phyloP scores from a whole-genome alignment of 53 echinoderm and acorn worm species.

The Echinometra lucunter region DNA sequence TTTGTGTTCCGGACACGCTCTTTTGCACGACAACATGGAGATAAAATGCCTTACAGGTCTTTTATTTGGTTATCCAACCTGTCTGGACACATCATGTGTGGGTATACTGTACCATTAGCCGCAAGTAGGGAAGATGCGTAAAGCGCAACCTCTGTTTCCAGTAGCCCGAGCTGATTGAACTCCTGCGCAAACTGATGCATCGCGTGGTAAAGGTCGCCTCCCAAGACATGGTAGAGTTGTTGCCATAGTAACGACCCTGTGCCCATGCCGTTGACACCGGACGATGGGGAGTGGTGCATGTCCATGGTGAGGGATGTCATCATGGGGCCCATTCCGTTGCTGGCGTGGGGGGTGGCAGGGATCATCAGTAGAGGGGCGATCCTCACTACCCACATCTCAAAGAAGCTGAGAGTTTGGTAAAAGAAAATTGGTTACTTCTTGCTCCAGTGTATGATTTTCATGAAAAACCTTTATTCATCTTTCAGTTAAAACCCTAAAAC shows the following conservation, averaged over 20 bases:
- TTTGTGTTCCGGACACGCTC: too few relatives aligned
- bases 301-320: slow-evolving; percentile 74
- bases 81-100: too few relatives aligned
- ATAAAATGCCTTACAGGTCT: too few relatives aligned
- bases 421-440: not conserved
- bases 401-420: slow-evolving; percentile 74
- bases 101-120: slow-evolving; percentile 81
- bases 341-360: slow-evolving; percentile 75
- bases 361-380: slow-evolving; percentile 86
- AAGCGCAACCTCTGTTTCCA: slow-evolving; percentile 95
- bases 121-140: slow-evolving; percentile 85
- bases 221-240: slow-evolving; percentile 88
- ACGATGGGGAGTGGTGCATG: slow-evolving; percentile 67
- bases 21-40: too few relatives aligned
- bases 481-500: too few relatives aligned
- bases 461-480: too few relatives aligned
- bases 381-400: slow-evolving; percentile 92
- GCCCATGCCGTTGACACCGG: slow-evolving; percentile 66
- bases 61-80: too few relatives aligned
- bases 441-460: too few relatives aligned
- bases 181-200: slow-evolving; percentile 95
- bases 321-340: slow-evolving; percentile 76
- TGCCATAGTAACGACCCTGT: slow-evolving; percentile 91
- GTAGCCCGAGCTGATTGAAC: slow-evolving; percentile 85
- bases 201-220: slow-evolving; percentile 86